Conservation (phyloP, 2,797 vertebrate genomes). For the Pyrocephalus nanus region DNA sequence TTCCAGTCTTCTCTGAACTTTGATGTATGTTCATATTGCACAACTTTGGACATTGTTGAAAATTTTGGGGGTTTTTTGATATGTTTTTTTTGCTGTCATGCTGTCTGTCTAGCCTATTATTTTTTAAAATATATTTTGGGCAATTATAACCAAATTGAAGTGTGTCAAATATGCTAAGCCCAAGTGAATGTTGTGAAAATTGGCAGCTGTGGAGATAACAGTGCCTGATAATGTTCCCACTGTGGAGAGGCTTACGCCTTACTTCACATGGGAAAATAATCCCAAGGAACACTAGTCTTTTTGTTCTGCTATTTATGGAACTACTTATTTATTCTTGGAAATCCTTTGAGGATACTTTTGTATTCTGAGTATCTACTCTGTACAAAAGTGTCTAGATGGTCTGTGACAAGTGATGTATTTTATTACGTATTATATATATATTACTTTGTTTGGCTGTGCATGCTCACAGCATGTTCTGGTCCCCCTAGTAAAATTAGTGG, state of each 20-base stretch:
- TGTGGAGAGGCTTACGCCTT: not conserved
- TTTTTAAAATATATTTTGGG: not conserved
- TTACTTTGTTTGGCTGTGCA: not conserved
- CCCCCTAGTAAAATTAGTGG: not conserved
- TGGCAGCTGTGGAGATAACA: not conserved
- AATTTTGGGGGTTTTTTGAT: not conserved
- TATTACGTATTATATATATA: too few species aligned
- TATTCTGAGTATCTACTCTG: conserved; percentile 12
- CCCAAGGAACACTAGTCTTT: conserved; percentile 12
- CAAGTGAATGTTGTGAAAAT: not conserved
- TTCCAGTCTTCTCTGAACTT: not conserved
- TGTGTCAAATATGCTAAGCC: not conserved
- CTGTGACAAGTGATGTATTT: not conserved
- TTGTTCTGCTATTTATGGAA: conserved; percentile 37
- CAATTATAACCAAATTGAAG: not conserved
- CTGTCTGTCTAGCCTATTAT: not conserved
- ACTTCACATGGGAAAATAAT: conserved; percentile 48
- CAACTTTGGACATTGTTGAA: not conserved
- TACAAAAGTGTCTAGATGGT: not conserved
- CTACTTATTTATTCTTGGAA: conserved; percentile 50
- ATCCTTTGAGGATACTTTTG: conserved; percentile 37
- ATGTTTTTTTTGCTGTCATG: not conserved
- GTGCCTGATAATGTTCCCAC: not conserved
- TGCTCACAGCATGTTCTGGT: not conserved
- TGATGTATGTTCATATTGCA: not conserved